A percentile compares a stretch with the other conserved stretches of the same genome.
Conservation (phyloP, 1,140 invertebrate genomes). For the Nixonia krombeini region DNA sequence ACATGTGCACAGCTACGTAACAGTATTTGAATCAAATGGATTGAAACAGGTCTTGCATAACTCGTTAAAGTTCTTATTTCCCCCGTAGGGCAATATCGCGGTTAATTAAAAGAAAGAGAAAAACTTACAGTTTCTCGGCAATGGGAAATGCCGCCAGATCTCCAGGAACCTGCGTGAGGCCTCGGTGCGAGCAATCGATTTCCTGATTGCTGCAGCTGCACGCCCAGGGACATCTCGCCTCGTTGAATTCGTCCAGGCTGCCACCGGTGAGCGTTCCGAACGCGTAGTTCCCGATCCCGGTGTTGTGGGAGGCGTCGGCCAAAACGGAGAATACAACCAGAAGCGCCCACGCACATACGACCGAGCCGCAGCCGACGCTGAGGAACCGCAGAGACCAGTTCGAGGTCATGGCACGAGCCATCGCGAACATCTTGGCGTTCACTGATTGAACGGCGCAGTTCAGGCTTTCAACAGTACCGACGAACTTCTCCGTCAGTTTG, state of each 20-base stretch:
- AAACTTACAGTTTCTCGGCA: conserved; percentile 89
- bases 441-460: conserved; percentile 57
- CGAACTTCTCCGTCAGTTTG: conserved; percentile 16
- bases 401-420: conserved; percentile 63
- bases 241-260: conserved; percentile 59
- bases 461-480: conserved; percentile 52
- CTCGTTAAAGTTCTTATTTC: too few species aligned
- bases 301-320: conserved; percentile 60
- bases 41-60: too few species aligned
- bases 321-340: conserved; percentile 60
- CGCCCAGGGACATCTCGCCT: conserved; percentile 79
- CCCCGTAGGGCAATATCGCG: too few species aligned
- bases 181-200: conserved; percentile 86
- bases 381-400: conserved; percentile 63
- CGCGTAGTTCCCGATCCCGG: conserved; percentile 57
- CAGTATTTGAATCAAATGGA: too few species aligned
- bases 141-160: conserved; percentile 77
- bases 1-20: too few species aligned
- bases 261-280: conserved; percentile 49
- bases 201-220: conserved; percentile 84
- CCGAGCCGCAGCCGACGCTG: conserved; percentile 65
- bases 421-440: conserved; percentile 62
- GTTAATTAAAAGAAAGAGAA: too few species aligned
- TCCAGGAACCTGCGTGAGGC: conserved; percentile 83
- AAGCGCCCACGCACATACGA: conserved; percentile 65